Percentiles rank a stretch among this genome's conserved stretches.
Conservation (phyloP, 2,888 invertebrate species). For the Drosophila greeni region DNA sequence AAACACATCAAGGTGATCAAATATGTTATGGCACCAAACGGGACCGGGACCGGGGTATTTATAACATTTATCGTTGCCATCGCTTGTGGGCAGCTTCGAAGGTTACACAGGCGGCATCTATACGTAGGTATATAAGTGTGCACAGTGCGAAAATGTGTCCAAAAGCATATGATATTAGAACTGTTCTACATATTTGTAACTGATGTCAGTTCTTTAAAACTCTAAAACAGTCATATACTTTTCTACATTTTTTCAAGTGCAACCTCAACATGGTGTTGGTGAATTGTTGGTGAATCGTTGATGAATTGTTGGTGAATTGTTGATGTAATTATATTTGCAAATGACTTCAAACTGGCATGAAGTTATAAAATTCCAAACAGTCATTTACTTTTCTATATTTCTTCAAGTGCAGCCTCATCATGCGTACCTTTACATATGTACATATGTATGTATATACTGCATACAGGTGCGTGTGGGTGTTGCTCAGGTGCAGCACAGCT, state of each 20-base stretch:
- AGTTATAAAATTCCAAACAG: background rate
- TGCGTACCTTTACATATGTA: background rate
- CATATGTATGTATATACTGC: too few relatives aligned
- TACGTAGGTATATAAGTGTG: background rate
- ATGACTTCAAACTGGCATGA: background rate
- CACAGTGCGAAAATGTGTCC: background rate
- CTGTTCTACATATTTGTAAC: background rate
- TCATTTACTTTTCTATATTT: too few relatives aligned
- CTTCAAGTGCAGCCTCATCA: conserved; percentile 1
- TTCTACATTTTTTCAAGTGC: too few relatives aligned
- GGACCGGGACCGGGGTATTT: conserved; percentile 10
- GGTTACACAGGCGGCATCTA: conserved; percentile 9
- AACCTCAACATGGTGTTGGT: too few relatives aligned
- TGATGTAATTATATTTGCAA: background rate
- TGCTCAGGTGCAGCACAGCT: conserved; percentile 33
- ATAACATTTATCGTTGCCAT: conserved; percentile 23
- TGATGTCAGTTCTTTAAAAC: background rate
- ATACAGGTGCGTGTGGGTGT: conserved; percentile 4
- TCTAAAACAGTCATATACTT: background rate
- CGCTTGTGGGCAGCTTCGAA: conserved; percentile 14
- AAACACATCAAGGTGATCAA: conserved; percentile 21
- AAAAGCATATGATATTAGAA: background rate
- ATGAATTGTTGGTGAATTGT: too few relatives aligned
- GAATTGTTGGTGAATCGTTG: background rate
- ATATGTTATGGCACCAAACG: conserved; percentile 15